A percentile compares a stretch with the other conserved stretches of the same genome.
Conservation (phyloP, 1,140 invertebrate genomes). For the Eubasilissa regina region DNA sequence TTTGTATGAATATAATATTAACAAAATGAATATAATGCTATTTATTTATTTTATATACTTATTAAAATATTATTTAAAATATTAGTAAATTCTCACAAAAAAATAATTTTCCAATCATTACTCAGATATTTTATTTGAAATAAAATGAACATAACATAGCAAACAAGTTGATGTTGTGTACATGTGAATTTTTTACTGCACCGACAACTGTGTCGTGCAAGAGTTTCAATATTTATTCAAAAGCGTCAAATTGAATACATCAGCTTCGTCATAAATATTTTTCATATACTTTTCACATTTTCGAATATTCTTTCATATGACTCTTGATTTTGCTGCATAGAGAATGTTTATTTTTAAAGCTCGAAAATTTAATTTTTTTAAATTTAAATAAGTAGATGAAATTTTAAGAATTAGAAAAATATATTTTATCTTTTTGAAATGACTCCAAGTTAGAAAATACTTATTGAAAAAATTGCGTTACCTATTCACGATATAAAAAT, state of each 20-base stretch:
- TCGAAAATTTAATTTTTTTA: too few species aligned
- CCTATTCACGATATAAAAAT: constrained; percentile 17
- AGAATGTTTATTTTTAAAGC: neutral
- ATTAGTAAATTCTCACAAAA: too few species aligned
- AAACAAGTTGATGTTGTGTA: too few species aligned
- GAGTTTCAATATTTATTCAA: constrained; percentile 40
- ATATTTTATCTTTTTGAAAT: neutral
- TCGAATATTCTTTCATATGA: constrained; percentile 20
- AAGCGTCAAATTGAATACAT: constrained; percentile 30
- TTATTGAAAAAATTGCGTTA: constrained; percentile 31
- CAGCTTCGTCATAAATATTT: constrained; percentile 13
- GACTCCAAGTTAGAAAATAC: neutral
- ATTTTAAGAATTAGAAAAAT: neutral
- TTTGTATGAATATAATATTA: too few species aligned
- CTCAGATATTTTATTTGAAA: too few species aligned
- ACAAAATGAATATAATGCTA: too few species aligned
- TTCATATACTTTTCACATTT: constrained; percentile 22
- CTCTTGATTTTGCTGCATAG: constrained; percentile 15
- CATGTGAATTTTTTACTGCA: neutral
- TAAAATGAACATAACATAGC: too few species aligned
- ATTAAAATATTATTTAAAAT: too few species aligned
- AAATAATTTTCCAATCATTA: too few species aligned
- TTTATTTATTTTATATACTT: too few species aligned
- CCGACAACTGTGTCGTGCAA: neutral
- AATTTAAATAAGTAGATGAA: too few species aligned